These are phyloP conservation scores for Abrostola tripartita DNA, from an alignment of 2,888 invertebrate genomes.

Conservation along the genomic window DNA sequence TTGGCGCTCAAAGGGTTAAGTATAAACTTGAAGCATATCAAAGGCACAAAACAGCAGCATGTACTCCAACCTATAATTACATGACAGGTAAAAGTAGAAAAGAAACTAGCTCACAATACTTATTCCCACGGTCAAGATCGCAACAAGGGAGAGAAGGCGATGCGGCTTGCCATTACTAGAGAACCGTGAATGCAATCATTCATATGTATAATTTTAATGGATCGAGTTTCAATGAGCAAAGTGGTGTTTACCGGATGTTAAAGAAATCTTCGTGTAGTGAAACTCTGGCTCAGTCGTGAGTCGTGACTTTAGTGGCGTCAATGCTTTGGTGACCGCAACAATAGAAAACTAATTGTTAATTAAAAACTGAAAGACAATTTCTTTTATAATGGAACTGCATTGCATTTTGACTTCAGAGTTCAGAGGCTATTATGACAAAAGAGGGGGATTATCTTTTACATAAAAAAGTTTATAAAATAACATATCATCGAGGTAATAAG, in stretches of 20 bases:
- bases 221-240: conserved; percentile 40
- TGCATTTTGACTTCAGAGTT: too few species aligned
- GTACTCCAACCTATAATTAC: conserved; percentile 58
- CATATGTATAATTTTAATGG: conserved; percentile 47
- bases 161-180: conserved; percentile 53
- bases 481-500: too few species aligned
- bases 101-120: conserved; percentile 63
- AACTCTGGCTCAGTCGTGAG: conserved; percentile 11
- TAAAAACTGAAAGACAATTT: neutral
- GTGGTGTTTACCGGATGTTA: conserved; percentile 14
- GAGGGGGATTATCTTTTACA: too few species aligned
- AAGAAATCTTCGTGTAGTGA: conserved; percentile 21
- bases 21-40: conserved; percentile 21
- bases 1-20: too few species aligned
- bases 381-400: too few species aligned
- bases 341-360: conserved; percentile 1
- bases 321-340: neutral
- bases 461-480: too few species aligned
- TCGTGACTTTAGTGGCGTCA: neutral
- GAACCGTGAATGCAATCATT: conserved; percentile 52
- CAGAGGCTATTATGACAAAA: too few species aligned
- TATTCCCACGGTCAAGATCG: conserved; percentile 78
- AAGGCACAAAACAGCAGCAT: conserved; percentile 46
- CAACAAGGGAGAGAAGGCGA: conserved; percentile 64
- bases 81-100: conserved; percentile 73